Conservation (phyloP, 1,140 invertebrate genomes). For the Lordiphosa clarofinis region DNA sequence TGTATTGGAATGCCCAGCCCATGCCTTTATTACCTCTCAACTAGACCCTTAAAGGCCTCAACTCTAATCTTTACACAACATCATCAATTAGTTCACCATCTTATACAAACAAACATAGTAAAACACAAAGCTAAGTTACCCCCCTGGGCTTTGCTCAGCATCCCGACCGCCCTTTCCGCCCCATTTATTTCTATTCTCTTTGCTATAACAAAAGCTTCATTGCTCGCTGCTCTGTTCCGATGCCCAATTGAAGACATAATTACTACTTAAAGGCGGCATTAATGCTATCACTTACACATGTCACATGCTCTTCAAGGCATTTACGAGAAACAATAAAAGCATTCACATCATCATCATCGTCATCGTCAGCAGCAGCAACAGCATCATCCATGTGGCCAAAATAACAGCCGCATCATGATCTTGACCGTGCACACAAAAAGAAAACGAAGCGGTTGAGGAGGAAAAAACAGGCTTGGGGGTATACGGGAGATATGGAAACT, state of each 20-base stretch:
- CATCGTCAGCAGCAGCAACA: conserved; percentile 13
- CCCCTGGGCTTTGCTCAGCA: conserved; percentile 1
- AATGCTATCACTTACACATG: conserved; percentile 76
- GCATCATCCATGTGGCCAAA: conserved; percentile 34
- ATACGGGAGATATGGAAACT: neutral
- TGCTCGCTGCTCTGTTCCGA: conserved; percentile 19
- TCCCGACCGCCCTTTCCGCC: conserved; percentile 17
- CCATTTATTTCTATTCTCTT: neutral
- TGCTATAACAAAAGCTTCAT: conserved; percentile 34
- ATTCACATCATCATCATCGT: conserved; percentile 8
- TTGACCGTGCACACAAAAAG: conserved; percentile 52
- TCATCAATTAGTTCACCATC: too few relatives aligned
- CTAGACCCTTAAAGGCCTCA: too few relatives aligned
- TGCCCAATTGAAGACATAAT: conserved; percentile 74
- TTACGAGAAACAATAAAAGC: conserved; percentile 63
- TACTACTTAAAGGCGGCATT: conserved; percentile 75
- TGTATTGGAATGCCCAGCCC: too few relatives aligned
- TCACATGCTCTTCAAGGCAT: conserved; percentile 68
- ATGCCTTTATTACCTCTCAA: too few relatives aligned
- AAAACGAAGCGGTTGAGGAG: conserved; percentile 18
- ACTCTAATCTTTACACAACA: too few relatives aligned
- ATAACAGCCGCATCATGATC: conserved; percentile 75
- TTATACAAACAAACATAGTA: too few relatives aligned
- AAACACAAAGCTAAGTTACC: conserved; percentile 1
- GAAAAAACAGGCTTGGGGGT: conserved; percentile 10